phyloP scores from a whole-genome alignment of 2,113 vertebrate species.

The Elgaria multicarinata region DNA sequence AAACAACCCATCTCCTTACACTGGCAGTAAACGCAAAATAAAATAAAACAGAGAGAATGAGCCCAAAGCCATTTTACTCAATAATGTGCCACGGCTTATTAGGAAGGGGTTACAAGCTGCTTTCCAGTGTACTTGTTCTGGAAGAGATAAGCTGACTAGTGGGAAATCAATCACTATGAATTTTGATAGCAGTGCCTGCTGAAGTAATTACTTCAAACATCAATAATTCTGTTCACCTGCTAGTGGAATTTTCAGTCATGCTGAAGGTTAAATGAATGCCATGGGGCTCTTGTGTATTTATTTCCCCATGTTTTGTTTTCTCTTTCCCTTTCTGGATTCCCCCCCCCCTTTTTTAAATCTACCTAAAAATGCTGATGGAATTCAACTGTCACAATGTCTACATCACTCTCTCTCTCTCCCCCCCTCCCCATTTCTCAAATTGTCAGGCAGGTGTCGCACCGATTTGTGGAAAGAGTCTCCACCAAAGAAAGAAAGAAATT shows the following conservation, averaged over 20 bases:
- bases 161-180: constrained; percentile 75
- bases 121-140: constrained; percentile 62
- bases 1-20: constrained; percentile 58
- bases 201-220: constrained; percentile 70
- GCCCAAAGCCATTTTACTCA: constrained; percentile 56
- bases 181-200: constrained; percentile 69
- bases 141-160: constrained; percentile 71
- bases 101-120: constrained; percentile 72
- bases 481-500: constrained; percentile 8
- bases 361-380: constrained; percentile 32
- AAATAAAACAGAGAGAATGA: constrained; percentile 38
- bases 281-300: constrained; percentile 28
- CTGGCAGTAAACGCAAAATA: constrained; percentile 62
- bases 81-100: constrained; percentile 70
- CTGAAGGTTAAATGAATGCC: constrained; percentile 62
- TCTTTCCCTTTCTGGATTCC: constrained; percentile 39
- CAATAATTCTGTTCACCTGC: constrained; percentile 71
- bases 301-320: constrained; percentile 53
- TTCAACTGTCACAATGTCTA: constrained; percentile 44
- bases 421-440: constrained; percentile 14
- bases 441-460: constrained; percentile 43
- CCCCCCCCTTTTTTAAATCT: constrained; percentile 9
- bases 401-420: constrained; percentile 21
- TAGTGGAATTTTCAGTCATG: constrained; percentile 58
- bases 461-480: constrained; percentile 52